These are phyloP conservation scores for Paradoxurus hermaphroditus DNA, from an alignment of 2,113 vertebrate genomes.

Conservation along the genomic window DNA sequence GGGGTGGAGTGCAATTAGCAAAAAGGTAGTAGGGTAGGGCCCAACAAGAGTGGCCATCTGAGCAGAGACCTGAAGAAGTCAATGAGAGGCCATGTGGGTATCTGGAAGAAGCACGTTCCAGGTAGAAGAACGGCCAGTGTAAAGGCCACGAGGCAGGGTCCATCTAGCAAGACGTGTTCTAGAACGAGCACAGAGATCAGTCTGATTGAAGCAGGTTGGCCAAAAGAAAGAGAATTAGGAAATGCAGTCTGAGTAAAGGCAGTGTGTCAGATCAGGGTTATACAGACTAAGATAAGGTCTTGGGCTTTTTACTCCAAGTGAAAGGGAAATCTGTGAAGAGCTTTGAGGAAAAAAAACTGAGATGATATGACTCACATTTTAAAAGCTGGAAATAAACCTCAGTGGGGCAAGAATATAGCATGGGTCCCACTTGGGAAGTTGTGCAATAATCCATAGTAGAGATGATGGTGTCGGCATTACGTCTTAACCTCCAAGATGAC, in stretches of 20 bases:
- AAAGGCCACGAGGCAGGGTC: not conserved
- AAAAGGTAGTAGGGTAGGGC: not conserved
- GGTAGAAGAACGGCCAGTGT: fast-evolving
- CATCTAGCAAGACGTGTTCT: no score
- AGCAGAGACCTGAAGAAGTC: not conserved
- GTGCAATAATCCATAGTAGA: not conserved
- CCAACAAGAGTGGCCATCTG: not conserved
- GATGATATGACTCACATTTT: not conserved
- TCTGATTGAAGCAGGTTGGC: not conserved
- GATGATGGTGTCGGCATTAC: not conserved
- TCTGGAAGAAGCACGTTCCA: not conserved
- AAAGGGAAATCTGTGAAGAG: not conserved
- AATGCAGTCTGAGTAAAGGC: not conserved
- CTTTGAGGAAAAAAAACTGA: not conserved
- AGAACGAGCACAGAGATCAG: not conserved
- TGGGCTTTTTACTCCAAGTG: not conserved
- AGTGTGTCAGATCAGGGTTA: not conserved
- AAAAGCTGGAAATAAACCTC: not conserved
- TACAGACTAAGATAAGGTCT: not conserved
- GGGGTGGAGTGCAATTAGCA: not conserved
- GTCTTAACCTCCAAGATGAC: not conserved
- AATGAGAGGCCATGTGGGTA: not conserved
- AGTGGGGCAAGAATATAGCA: not conserved
- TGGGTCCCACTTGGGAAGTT: not conserved
- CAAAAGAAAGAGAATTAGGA: not conserved